Base-by-base conservation (phyloP, 2,113 vertebrate species). In the Saimiri boliviensis region DNA sequence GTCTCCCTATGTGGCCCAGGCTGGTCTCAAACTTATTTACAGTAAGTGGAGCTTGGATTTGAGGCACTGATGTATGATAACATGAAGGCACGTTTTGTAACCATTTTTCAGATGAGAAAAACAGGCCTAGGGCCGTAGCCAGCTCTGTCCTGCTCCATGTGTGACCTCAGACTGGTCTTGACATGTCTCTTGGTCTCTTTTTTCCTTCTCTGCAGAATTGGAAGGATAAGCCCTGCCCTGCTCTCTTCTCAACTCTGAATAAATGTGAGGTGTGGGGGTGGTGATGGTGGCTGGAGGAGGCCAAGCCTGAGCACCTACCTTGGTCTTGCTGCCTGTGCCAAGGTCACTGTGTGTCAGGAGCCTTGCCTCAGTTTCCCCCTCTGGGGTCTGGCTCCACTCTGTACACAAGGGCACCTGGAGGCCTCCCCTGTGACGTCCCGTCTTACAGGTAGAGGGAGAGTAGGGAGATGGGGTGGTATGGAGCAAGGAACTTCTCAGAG, bases 51-150 rank as follows among this genome's bases (percentile, higher is more conserved):
- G 6, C 49, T 45, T 56, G 80, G 35, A 68, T 77, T 76, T 83
- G 84, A 82, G 66, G 74, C 30, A 54, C 0, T 79, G 42, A 54
- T 37, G 37, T n/a, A 73, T 70, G 7, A 35, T 30, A 35, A 45
- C 42, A 87, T 27, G 45, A 66, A 56, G 68, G 10, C 56, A 82
- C 89, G 12, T 25, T 68, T 45, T 88, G 54, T 8, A 49, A 21
- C 93, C 71, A 73, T 95, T 79, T 89, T 74, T 32, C 87, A 92
- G 74, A 45, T 25, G 8, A 93, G 79, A 49, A 54, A 91, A 68
- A 90, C 58, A 81, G 76, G 30, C 13, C 77, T 30, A 66, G 52
- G 25, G 52, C 45, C 37, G 4, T 25, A 45, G 35, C 37, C 82
- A 58, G 45, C 37, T 42, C 77, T 63, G 49, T 14, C 52, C 45